Evolutionary conservation across 2,888 invertebrate genomes (phyloP).

Genomic region (Halictus quadricinctus): DNA sequence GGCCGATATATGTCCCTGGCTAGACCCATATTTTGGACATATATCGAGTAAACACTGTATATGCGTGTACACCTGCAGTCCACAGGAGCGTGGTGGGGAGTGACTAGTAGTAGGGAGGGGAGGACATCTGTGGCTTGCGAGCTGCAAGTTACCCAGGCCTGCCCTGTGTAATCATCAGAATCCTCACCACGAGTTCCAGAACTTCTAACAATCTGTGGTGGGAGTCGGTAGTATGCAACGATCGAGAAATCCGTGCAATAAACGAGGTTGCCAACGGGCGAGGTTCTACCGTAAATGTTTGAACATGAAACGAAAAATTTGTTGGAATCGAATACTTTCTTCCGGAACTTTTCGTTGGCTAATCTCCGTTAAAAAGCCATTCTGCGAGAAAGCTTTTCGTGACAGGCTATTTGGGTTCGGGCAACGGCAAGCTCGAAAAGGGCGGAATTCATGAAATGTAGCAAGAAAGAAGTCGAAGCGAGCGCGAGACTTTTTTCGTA

Average conservation of each 20-base stretch:
- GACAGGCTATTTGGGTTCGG: not conserved
- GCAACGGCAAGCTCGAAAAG: not conserved
- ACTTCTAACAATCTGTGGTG: not conserved
- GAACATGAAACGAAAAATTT: not conserved
- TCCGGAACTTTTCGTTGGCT: not conserved
- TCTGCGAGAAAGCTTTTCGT: not conserved
- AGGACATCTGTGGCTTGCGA: too few species aligned
- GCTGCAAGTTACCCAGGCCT: too few species aligned
- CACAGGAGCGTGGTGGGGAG: too few species aligned
- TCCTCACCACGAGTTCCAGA: not conserved
- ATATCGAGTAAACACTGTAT: too few species aligned
- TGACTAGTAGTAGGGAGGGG: too few species aligned
- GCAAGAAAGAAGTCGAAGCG: not conserved
- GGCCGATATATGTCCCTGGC: too few species aligned
- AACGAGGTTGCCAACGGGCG: not conserved
- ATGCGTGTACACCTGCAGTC: too few species aligned
- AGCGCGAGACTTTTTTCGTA: not conserved
- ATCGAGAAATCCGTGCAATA: not conserved
- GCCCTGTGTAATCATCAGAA: too few species aligned
- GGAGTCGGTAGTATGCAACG: not conserved
- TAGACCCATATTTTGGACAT: too few species aligned
- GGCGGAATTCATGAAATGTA: not conserved
- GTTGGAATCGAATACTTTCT: not conserved
- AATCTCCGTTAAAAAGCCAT: not conserved
- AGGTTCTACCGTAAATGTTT: not conserved